These are phyloP conservation scores for Illadopsis cleaveri DNA, from an alignment of 2,113 vertebrate species.

Conservation along the genomic window DNA sequence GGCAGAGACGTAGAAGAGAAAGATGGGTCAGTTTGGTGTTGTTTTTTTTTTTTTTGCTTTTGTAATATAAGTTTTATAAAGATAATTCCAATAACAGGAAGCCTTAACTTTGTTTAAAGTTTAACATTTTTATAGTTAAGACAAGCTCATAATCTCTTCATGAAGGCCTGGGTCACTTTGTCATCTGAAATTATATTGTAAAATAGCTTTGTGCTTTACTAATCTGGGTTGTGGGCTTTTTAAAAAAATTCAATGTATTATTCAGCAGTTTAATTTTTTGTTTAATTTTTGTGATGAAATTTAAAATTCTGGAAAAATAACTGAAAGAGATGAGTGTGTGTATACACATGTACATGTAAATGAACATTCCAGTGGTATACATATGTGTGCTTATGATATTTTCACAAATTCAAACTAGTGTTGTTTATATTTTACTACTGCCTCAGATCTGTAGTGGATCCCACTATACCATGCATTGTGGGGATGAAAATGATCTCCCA, in stretches of 20 bases:
- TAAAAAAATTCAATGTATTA: not conserved
- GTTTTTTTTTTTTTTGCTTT: not conserved
- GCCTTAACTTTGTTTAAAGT: not conserved
- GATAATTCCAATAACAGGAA: not conserved
- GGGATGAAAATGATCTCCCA: not conserved
- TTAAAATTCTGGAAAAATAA: not conserved
- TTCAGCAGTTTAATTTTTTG: not conserved
- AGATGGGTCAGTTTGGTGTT: slow-evolving; percentile 83
- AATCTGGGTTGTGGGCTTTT: not conserved
- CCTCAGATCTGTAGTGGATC: not conserved
- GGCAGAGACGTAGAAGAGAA: slow-evolving; percentile 92
- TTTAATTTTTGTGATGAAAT: not conserved
- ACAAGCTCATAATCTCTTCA: not conserved
- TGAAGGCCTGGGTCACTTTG: not conserved
- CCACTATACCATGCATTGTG: not conserved
- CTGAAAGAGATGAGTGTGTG: not conserved
- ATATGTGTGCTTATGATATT: not conserved
- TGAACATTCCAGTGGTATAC: not conserved
- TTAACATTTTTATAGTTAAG: not conserved
- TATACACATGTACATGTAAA: not conserved
- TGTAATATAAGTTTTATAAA: not conserved
- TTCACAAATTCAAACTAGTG: not conserved
- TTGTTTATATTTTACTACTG: not conserved
- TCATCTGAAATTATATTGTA: not conserved
- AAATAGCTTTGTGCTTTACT: not conserved